These are phyloP conservation scores for Lates japonicus DNA, from an alignment of 2,797 vertebrate species.

Conservation along the genomic window DNA sequence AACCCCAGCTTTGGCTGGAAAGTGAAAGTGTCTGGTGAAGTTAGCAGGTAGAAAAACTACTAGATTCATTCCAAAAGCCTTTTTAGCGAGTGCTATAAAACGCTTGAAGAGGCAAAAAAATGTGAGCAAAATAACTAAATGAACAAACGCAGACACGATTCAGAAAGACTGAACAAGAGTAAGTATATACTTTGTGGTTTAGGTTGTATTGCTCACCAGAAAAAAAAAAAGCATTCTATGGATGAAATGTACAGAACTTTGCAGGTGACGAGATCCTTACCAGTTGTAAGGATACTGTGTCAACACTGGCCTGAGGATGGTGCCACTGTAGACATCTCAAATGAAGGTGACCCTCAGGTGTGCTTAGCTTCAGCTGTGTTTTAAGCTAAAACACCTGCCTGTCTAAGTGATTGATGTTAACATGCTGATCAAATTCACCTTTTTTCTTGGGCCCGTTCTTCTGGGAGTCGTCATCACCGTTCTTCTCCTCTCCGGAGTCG, in stretches of 20 bases:
- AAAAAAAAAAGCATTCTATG: background rate
- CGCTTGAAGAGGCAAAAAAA: background rate
- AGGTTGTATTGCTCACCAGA: background rate
- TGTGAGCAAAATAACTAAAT: background rate
- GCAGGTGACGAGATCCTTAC: background rate
- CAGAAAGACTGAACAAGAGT: background rate
- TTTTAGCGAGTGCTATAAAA: background rate
- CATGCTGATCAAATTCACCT: constrained; percentile 81
- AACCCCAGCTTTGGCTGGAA: too few relatives aligned
- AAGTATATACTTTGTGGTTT: background rate
- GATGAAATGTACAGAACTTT: background rate
- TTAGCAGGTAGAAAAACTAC: background rate
- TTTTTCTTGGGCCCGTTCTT: constrained; percentile 95
- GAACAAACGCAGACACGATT: background rate
- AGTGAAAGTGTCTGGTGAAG: background rate
- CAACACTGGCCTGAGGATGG: background rate
- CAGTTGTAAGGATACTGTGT: background rate
- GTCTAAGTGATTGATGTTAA: too few relatives aligned
- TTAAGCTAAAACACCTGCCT: too few relatives aligned
- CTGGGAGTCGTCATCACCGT: constrained; percentile 94
- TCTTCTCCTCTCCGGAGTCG: constrained; percentile 97
- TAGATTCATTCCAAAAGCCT: too few relatives aligned
- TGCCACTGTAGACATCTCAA: too few relatives aligned
- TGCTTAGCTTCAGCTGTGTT: background rate
- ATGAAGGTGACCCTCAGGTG: background rate